phyloP scores from a whole-genome alignment of 1,140 invertebrate genomes.

The Nebria ingens region DNA sequence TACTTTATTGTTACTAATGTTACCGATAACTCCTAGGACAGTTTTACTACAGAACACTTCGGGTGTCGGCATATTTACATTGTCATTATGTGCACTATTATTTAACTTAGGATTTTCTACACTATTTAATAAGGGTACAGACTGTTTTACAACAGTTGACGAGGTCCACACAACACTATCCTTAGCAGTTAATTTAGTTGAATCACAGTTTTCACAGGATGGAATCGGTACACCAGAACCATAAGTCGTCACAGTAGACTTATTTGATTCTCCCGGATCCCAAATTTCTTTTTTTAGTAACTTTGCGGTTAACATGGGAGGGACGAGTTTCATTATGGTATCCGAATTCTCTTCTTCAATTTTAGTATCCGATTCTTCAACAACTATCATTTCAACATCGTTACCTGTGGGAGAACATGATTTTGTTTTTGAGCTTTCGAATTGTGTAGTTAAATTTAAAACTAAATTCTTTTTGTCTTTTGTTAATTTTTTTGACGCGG shows the following conservation, averaged over 20 bases:
- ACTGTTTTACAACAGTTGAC: slow-evolving; percentile 18
- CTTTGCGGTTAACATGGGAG: slow-evolving; percentile 29
- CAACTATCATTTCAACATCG: slow-evolving; percentile 17
- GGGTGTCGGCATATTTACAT: slow-evolving; percentile 25
- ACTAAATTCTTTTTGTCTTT: slow-evolving; percentile 46
- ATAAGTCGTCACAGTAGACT: slow-evolving; percentile 15
- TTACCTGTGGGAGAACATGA: slow-evolving; percentile 36
- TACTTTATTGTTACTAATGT: slow-evolving; percentile 12
- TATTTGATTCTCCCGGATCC: slow-evolving; percentile 44
- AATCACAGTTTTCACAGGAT: slow-evolving; percentile 30
- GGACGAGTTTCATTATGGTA: slow-evolving; percentile 23
- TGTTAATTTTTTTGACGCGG: slow-evolving; percentile 26
- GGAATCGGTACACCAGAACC: slow-evolving; percentile 18
- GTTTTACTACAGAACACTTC: slow-evolving; percentile 16
- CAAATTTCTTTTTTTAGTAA: slow-evolving; percentile 47
- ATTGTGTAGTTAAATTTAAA: slow-evolving; percentile 50
- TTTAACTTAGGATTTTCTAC: slow-evolving; percentile 19
- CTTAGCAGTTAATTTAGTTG: neutral
- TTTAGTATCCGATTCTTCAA: slow-evolving; percentile 29
- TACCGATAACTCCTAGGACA: slow-evolving; percentile 14
- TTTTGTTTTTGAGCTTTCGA: slow-evolving; percentile 40
- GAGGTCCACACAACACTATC: slow-evolving; percentile 24
- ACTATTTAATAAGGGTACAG: slow-evolving; percentile 9
- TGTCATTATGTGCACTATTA: slow-evolving; percentile 18
- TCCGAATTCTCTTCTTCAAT: slow-evolving; percentile 27